Evolutionary conservation across 2,888 invertebrate species (phyloP).

Genomic region (Zygaena filipendulae): DNA sequence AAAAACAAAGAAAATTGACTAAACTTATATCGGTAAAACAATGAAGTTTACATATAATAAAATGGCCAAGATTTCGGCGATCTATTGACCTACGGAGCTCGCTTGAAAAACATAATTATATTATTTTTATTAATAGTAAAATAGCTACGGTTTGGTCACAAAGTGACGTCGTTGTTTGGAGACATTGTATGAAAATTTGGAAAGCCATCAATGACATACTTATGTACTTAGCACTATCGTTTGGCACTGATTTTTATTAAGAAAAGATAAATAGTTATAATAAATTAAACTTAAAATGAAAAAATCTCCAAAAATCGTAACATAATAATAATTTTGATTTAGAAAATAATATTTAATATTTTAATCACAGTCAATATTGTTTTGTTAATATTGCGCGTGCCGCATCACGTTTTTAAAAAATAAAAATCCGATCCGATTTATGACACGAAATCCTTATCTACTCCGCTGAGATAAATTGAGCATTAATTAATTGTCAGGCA

Average conservation of each 20-base stretch:
- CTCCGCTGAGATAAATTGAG: conserved; percentile 62
- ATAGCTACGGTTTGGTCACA: conserved; percentile 53
- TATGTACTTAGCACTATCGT: conserved; percentile 62
- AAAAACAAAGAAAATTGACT: conserved; percentile 63
- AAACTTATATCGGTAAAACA: conserved; percentile 66
- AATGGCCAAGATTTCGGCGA: conserved; percentile 69
- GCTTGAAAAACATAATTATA: conserved; percentile 15
- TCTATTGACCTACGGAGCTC: conserved; percentile 56
- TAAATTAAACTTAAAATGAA: conserved; percentile 34
- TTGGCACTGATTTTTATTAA: conserved; percentile 60
- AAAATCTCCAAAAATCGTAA: conserved; percentile 30
- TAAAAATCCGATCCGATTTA: conserved; percentile 34
- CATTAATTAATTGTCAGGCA: conserved; percentile 65
- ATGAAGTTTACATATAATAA: conserved; percentile 50
- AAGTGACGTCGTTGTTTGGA: no score
- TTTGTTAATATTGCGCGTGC: conserved; percentile 50
- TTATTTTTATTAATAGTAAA: no score
- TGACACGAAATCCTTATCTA: conserved; percentile 67
- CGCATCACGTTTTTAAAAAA: conserved; percentile 48
- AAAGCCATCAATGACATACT: no score
- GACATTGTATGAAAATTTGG: no score
- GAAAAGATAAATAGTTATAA: conserved; percentile 39
- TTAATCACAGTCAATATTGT: conserved; percentile 63
- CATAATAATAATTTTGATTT: conserved; percentile 36
- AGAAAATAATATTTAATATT: conserved; percentile 46